phyloP scores from a whole-genome alignment of 2,113 vertebrate genomes.

The Macaca fascicularis region DNA sequence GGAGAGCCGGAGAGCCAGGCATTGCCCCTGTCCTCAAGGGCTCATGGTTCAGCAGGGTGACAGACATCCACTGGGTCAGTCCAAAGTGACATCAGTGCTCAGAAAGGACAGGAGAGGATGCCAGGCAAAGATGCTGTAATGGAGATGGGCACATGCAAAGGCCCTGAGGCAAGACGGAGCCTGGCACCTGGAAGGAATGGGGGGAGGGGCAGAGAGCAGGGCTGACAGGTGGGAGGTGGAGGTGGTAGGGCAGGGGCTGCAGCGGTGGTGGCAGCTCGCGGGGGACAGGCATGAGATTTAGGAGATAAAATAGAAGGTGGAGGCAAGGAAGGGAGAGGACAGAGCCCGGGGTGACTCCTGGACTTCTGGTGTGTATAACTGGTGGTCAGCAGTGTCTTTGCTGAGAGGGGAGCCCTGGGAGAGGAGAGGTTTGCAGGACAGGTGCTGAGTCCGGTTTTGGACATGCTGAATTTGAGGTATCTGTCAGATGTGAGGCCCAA shows the following conservation, averaged over 20 bases:
- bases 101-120: neutral
- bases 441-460: neutral
- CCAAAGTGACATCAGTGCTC: neutral
- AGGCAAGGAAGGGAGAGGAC: no score
- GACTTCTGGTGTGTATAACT: no score
- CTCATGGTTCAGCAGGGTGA: neutral
- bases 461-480: neutral
- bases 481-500: neutral
- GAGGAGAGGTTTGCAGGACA: neutral
- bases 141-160: neutral
- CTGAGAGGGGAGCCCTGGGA: neutral
- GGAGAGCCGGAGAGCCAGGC: neutral
- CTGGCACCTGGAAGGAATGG: neutral
- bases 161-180: neutral
- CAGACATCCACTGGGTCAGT: neutral
- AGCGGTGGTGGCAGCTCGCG: no score
- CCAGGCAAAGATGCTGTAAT: neutral
- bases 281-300: neutral
- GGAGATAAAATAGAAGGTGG: neutral
- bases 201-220: neutral
- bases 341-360: neutral
- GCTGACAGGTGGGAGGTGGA: neutral
- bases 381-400: rapidly evolving
- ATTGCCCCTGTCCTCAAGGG: neutral
- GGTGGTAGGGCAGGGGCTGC: no score